These are phyloP conservation scores for Diploptera punctata DNA, from an alignment of 2,888 invertebrate species.

Conservation along the genomic window DNA sequence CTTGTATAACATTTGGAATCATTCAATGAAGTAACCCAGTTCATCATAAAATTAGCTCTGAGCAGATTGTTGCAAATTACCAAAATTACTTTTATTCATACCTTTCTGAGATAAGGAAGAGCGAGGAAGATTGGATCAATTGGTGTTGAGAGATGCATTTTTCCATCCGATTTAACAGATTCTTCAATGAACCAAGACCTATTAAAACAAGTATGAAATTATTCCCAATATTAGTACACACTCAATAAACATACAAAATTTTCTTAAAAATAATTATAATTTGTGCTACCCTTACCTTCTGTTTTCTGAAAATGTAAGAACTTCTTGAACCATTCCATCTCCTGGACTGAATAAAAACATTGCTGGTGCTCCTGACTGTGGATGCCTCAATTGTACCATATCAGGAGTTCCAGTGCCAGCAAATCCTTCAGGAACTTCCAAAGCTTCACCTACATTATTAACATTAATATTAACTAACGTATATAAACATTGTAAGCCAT, in stretches of 20 bases:
- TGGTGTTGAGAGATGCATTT: constrained; percentile 76
- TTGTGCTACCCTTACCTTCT: constrained; percentile 57
- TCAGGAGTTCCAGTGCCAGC: constrained; percentile 53
- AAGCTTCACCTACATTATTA: constrained; percentile 55
- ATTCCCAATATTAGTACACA: background rate
- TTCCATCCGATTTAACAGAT: constrained; percentile 84
- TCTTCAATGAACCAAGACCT: constrained; percentile 84
- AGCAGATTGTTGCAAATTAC: no score
- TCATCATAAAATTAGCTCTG: no score
- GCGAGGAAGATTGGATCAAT: constrained; percentile 82
- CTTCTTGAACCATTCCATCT: constrained; percentile 70
- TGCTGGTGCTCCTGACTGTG: constrained; percentile 66
- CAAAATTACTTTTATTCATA: no score
- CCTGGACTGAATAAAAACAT: constrained; percentile 70
- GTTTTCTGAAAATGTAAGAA: constrained; percentile 72
- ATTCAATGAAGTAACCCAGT: no score
- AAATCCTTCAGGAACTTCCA: constrained; percentile 54
- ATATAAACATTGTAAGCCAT: background rate
- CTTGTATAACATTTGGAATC: no score
- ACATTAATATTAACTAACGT: background rate
- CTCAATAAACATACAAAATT: constrained; percentile 26
- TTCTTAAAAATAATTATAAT: no score
- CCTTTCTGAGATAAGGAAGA: constrained; percentile 78
- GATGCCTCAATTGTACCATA: constrained; percentile 72
- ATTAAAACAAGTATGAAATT: background rate